Evolutionary conservation across 2,113 vertebrate genomes (phyloP).

Genomic region (Antigone vipio): DNA sequence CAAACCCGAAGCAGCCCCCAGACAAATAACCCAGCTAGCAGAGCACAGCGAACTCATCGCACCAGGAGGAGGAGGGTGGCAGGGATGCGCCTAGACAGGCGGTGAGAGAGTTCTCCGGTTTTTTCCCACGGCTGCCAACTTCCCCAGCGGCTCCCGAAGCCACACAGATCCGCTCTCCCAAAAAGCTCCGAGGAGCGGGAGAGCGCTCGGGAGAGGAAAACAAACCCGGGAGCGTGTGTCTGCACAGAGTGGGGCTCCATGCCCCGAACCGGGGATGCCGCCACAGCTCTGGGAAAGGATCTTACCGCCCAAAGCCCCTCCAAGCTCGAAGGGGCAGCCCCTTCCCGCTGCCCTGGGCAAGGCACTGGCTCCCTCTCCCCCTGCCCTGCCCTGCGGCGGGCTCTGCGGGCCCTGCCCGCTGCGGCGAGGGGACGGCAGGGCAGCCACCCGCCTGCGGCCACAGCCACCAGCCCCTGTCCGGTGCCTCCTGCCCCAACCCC

Average conservation of each 20-base stretch:
- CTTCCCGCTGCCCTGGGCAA: neutral
- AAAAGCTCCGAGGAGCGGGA: neutral
- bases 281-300: neutral
- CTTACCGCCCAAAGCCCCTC: neutral
- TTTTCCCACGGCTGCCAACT: constrained; percentile 32
- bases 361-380: neutral
- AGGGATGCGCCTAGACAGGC: neutral
- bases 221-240: neutral
- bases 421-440: neutral
- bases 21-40: constrained; percentile 17
- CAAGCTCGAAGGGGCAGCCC: neutral
- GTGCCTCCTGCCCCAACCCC: neutral
- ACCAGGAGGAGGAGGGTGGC: neutral
- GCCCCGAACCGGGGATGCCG: neutral
- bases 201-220: neutral
- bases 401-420: constrained; percentile 15
- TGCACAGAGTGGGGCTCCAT: neutral
- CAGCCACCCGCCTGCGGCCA: neutral
- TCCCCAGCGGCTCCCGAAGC: neutral
- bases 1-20: neutral
- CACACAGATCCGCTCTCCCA: neutral
- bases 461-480: neutral
- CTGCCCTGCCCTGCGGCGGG: constrained; percentile 26
- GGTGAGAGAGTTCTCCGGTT: neutral
- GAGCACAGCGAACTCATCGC: constrained; percentile 45